These are phyloP conservation scores for Megalurothrips usitatus DNA, from an alignment of 2,888 invertebrate species.

Conservation along the genomic window DNA sequence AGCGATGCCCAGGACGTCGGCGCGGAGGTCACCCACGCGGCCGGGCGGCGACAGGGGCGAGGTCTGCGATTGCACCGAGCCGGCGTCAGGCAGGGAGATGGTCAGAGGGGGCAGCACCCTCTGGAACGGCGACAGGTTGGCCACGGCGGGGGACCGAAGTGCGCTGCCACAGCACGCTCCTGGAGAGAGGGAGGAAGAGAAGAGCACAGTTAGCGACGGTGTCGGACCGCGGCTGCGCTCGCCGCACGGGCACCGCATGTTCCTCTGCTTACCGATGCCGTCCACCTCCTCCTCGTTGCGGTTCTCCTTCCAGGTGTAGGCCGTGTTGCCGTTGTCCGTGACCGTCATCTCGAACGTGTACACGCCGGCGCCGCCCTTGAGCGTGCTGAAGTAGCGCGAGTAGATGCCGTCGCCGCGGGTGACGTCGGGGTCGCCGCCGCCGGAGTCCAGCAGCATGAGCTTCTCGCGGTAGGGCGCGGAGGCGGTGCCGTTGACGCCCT, in stretches of 20 bases:
- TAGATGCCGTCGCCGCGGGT: slow-evolving; percentile 62
- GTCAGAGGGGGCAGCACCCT: slow-evolving; percentile 51
- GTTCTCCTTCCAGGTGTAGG: slow-evolving; percentile 49
- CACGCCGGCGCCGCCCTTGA: slow-evolving; percentile 47
- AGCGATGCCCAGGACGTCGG: slow-evolving; percentile 48
- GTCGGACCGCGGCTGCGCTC: not conserved
- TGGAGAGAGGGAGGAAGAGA: not conserved
- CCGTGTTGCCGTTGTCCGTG: slow-evolving; percentile 54
- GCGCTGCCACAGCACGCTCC: slow-evolving; percentile 52
- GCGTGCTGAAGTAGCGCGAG: slow-evolving; percentile 56
- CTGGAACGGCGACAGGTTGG: slow-evolving; percentile 52
- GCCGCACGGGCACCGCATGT: not conserved
- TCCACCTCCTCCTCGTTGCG: slow-evolving; percentile 25
- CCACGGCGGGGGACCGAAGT: slow-evolving; percentile 48
- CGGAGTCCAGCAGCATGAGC: slow-evolving; percentile 55
- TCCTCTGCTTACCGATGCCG: not conserved
- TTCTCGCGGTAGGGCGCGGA: slow-evolving; percentile 42
- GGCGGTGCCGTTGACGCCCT: slow-evolving; percentile 37
- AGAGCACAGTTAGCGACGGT: not conserved
- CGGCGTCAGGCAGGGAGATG: slow-evolving; percentile 44
- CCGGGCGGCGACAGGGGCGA: slow-evolving; percentile 46
- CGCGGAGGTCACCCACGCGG: slow-evolving; percentile 54
- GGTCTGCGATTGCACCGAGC: slow-evolving; percentile 41
- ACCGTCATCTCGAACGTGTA: slow-evolving; percentile 52
- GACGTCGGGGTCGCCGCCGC: slow-evolving; percentile 61